Evolutionary conservation across 2,797 vertebrate genomes (phyloP), one percentile per base, ranked within the genome.

Genomic region (Heteromormyrus szaboi): DNA sequence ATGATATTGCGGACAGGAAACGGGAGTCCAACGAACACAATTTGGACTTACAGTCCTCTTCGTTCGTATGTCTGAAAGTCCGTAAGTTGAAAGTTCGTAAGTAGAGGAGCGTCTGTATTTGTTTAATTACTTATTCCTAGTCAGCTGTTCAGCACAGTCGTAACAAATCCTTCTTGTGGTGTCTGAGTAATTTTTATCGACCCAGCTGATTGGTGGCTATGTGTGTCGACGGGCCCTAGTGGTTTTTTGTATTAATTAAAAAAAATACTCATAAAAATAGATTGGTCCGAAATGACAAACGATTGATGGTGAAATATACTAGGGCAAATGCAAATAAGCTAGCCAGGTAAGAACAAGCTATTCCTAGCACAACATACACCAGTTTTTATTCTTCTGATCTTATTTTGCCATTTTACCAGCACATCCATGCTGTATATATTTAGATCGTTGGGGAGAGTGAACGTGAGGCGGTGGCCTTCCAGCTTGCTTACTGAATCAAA

Each of bases 401-500:
- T 72, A 41, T 81, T 81, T 81, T 44, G 76, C 76, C 76, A 81
- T 81, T 81, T 46, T 81, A 46, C 37, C 76, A 81, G 68, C 68
- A 72, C 33, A 41, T 72, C 68, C 79, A 54, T 86, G 29, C 50
- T 56, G 25, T 17, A 14, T 53, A 33, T 86, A 19, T 29, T 33
- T 83, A n/a, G 37, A 46, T 83, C 50, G 0, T 17, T 72, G 68
- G 33, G 33, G 65, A 72, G 29, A 72, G 65, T 72, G 65, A 17
- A 12, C 46, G 76, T 22, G 33, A n/a, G 4, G 0, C 76, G 17
- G 37, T 46, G 86, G 86, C 76, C 4, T 54, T 37, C 12, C 54
- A 68, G 90, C 50, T 93, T 91, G 90, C 86, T 87, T 44, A 88
- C 89, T 81, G 72, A 90, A 92, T 87, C 84, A 91, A 95, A 94